phyloP scores from a whole-genome alignment of 1,140 invertebrate species.

The Andrena cerasifolii region DNA sequence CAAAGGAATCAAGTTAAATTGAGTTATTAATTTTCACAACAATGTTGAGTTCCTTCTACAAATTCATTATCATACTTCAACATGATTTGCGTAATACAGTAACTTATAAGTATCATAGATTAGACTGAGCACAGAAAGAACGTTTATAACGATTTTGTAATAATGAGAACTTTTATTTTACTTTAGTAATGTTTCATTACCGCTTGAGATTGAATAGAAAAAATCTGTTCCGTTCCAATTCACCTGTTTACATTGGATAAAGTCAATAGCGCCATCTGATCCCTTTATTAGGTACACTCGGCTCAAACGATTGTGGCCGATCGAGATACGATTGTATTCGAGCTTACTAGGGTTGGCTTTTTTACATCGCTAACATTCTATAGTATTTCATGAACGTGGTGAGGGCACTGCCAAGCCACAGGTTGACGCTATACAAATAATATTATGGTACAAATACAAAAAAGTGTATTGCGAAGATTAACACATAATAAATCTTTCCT shows the following conservation, averaged over 20 bases:
- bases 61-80: neutral
- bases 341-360: too few relatives aligned
- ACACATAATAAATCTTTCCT: neutral
- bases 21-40: neutral
- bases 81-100: neutral
- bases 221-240: too few relatives aligned
- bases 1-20: too few relatives aligned
- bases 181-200: neutral
- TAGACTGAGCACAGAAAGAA: neutral
- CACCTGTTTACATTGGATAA: too few relatives aligned
- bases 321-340: too few relatives aligned
- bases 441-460: conserved; percentile 1
- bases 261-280: too few relatives aligned
- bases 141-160: neutral
- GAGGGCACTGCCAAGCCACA: too few relatives aligned
- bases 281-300: too few relatives aligned
- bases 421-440: neutral
- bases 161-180: neutral
- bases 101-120: neutral
- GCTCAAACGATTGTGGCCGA: too few relatives aligned
- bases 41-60: neutral
- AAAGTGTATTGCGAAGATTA: neutral
- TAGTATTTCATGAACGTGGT: too few relatives aligned
- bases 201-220: neutral
- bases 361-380: too few relatives aligned